Evolutionary conservation across 2,113 vertebrate species (phyloP).

Genomic region (Rhadina sibilatrix): DNA sequence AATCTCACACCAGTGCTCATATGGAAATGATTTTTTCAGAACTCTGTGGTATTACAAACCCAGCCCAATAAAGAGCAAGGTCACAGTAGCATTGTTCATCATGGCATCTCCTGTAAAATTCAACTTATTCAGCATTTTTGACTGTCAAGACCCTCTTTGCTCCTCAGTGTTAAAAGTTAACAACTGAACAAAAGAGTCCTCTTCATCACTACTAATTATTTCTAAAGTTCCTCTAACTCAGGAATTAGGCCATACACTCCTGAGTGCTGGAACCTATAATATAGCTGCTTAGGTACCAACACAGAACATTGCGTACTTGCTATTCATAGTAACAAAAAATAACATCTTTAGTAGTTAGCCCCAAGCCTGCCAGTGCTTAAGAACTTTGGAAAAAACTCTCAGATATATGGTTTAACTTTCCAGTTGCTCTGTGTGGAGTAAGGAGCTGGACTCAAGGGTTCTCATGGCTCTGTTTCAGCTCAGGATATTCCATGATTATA

Average conservation of each 20-base stretch:
- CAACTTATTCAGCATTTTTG: not conserved
- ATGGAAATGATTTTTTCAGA: conserved; percentile 58
- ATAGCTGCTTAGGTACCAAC: not conserved
- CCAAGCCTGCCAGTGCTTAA: not conserved
- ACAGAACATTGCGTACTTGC: not conserved
- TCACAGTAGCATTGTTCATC: conserved; percentile 6
- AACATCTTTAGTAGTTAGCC: not conserved
- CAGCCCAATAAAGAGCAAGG: conserved; percentile 5
- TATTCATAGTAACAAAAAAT: not conserved
- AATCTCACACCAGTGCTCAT: conserved; percentile 43
- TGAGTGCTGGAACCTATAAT: not conserved
- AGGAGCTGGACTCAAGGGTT: not conserved
- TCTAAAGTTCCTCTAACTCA: not conserved
- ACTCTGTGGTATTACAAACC: not conserved
- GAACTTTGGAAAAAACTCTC: not conserved
- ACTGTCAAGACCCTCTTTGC: not conserved
- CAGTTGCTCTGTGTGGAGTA: not conserved
- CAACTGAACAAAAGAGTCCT: not conserved
- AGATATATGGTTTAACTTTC: not conserved
- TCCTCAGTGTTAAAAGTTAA: not conserved
- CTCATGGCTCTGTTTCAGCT: fast-evolving
- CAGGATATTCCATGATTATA: not conserved
- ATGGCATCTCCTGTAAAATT: not conserved
- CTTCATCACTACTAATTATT: not conserved
- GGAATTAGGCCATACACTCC: not conserved